Percentiles rank a stretch among this genome's conserved stretches.
Evolutionary conservation across 2,113 vertebrate genomes (phyloP).

Genomic region (Marmota monax): DNA sequence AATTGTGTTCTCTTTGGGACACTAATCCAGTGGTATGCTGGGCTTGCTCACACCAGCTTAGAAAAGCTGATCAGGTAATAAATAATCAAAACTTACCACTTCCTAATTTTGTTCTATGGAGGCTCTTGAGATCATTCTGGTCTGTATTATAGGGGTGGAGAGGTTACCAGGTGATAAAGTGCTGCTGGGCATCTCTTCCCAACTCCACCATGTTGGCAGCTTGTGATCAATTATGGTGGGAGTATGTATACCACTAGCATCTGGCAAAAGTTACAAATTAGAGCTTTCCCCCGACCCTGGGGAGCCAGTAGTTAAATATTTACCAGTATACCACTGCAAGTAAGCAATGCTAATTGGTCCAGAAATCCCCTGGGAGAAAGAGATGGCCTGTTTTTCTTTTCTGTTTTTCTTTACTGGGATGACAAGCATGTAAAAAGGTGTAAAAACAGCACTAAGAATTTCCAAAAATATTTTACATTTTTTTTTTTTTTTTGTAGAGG

Average conservation of each 20-base stretch:
- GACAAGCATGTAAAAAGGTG: background rate
- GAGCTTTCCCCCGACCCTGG: fast-evolving
- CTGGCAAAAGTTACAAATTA: background rate
- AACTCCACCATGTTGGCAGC: background rate
- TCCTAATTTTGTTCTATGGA: background rate
- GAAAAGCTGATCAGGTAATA: background rate
- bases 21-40: background rate
- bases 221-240: background rate
- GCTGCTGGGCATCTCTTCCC: no score
- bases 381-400: background rate
- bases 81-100: background rate
- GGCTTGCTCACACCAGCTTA: background rate
- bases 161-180: no score
- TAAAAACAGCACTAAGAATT: background rate
- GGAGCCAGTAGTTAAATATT: background rate
- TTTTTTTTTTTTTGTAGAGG: conserved; percentile 23
- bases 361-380: background rate
- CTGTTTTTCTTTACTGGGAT: background rate
- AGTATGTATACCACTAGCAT: background rate
- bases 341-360: background rate
- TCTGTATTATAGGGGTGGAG: background rate
- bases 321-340: background rate
- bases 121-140: background rate
- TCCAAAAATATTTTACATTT: conserved; percentile 17
- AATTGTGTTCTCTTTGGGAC: background rate